Base-by-base conservation (phyloP, 2,797 vertebrate genomes). In the Megalops cyprinoides region DNA sequence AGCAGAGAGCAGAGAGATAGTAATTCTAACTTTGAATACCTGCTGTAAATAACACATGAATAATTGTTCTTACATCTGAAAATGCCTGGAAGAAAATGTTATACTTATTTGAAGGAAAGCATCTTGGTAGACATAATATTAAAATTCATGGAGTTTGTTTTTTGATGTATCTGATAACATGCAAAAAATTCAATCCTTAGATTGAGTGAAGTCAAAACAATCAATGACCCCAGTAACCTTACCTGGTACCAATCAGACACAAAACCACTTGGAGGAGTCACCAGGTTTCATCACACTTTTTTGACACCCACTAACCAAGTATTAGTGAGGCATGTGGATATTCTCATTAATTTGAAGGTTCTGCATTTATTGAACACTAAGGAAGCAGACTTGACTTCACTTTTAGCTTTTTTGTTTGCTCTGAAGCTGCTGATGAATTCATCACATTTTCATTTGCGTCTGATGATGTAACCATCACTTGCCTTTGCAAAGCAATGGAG, bases 181-280 rank as follows among this genome's bases (percentile, higher is more conserved):
- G 8, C 56, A 42, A 73, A 31, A 28, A 69, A 74, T 37, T n/a
- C 28, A 79, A 58, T 4, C 37, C 10, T 28, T 6, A 75, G 7
- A 44, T 37, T n/a, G 25, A 44, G 0, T 58, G 53, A 60, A 75
- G 55, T 62, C 39, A 74, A 62, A 80, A 74, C 25, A 51, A 58
- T 25, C 23, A 46, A 25, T 78, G 77, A 78, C 60, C 44, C 23
- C 23, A 39, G 18, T 77, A 60, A 78, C 60, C 25, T n/a, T 31
- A 14, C 77, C 75, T 77, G 75, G 49, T 77, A n/a, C 0, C 53
- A 77, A 77, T 56, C 48, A n/a, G 15, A 56, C 39, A 58, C 49
- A 42, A 25, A 77, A n/a, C 34, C 49, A 55, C 44, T 56, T 14
- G 28, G 23, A n/a, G 55, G 74, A 37, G 20, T 53, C 28, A 31